Evolutionary conservation across 2,888 invertebrate species (phyloP).

Genomic region (Drosophila cognata): DNA sequence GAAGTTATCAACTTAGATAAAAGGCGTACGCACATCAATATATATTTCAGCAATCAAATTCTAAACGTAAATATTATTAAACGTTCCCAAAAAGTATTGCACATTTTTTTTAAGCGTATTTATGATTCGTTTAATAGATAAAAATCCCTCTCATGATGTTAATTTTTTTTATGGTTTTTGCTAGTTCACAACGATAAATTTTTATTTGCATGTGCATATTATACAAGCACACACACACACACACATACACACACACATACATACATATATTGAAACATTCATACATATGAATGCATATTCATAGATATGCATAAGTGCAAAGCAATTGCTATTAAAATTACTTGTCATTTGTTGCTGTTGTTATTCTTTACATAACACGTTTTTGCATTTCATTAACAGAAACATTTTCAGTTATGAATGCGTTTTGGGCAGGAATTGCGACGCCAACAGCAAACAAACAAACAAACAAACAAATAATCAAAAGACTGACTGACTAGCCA

Average conservation of each 20-base stretch:
- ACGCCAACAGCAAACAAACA: constrained; percentile 8
- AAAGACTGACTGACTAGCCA: not conserved
- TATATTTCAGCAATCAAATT: not conserved
- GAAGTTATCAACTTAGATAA: not conserved
- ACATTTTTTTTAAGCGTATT: constrained; percentile 33
- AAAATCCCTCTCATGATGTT: constrained; percentile 3
- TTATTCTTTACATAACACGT: constrained; percentile 68
- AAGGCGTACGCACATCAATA: not conserved
- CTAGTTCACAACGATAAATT: constrained; percentile 69
- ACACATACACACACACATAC: constrained; percentile 3
- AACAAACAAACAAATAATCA: not conserved
- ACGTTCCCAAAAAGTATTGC: not conserved
- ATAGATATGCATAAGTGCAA: constrained; percentile 34
- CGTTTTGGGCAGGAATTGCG: constrained; percentile 44
- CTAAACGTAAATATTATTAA: not conserved
- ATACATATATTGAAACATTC: constrained; percentile 3
- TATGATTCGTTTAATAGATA: constrained; percentile 3
- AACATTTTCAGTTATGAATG: constrained; percentile 59
- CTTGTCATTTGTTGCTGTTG: constrained; percentile 39
- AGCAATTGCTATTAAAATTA: constrained; percentile 68
- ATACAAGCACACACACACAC: constrained; percentile 15
- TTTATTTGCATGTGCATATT: constrained; percentile 60
- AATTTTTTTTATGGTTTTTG: constrained; percentile 58
- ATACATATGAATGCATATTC: constrained; percentile 26
- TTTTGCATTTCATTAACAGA: constrained; percentile 70